Evolutionary conservation across 2,888 invertebrate genomes (phyloP).

Genomic region (Aradus depressus): DNA sequence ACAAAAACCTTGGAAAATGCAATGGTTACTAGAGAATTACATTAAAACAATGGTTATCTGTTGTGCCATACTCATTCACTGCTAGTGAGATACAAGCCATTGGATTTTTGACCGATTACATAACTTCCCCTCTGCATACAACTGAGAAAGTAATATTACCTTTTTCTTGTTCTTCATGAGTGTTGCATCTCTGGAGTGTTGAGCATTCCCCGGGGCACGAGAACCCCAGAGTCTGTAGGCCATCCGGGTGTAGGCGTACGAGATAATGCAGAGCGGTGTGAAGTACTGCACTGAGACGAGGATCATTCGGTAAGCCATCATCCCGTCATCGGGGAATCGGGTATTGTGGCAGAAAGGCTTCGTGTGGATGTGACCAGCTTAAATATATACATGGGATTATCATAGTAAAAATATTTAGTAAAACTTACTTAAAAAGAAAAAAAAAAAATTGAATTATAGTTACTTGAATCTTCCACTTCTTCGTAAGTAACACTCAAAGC

Average conservation of each 20-base stretch:
- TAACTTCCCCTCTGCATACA: no score
- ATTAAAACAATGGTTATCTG: neutral
- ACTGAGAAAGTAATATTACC: constrained; percentile 40
- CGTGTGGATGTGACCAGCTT: constrained; percentile 39
- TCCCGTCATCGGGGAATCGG: constrained; percentile 44
- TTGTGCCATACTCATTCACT: neutral
- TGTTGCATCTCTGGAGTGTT: constrained; percentile 64
- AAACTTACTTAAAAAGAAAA: neutral
- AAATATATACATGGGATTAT: constrained; percentile 16
- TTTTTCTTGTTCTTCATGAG: constrained; percentile 72
- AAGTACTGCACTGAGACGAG: constrained; percentile 57
- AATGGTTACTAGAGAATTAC: neutral
- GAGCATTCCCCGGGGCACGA: constrained; percentile 65
- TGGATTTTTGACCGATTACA: no score
- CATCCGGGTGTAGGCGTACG: constrained; percentile 71
- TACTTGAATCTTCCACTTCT: constrained; percentile 23
- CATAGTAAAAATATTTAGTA: neutral
- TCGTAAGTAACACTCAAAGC: constrained; percentile 48
- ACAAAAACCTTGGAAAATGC: no score
- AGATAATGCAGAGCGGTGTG: constrained; percentile 68
- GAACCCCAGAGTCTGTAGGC: constrained; percentile 69
- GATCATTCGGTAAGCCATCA: constrained; percentile 47
- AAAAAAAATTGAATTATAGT: neutral
- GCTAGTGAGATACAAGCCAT: no score
- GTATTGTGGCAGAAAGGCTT: constrained; percentile 49